A percentile compares a stretch with the other conserved stretches of the same genome.
Evolutionary conservation across 2,797 vertebrate genomes (phyloP).

Genomic region (Halcyon leucocephala): DNA sequence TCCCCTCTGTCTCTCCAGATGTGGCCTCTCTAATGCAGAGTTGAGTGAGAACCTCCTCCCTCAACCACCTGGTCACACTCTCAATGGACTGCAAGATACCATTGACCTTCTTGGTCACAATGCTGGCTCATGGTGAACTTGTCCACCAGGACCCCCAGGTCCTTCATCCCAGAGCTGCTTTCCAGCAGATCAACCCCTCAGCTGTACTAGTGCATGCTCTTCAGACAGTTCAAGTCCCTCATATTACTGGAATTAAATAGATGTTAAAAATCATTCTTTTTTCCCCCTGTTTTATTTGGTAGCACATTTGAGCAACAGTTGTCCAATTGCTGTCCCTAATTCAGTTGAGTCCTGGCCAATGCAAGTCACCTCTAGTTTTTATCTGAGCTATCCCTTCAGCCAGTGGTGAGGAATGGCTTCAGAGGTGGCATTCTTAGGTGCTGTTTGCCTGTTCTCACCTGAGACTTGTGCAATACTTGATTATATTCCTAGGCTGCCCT

Average conservation of each 20-base stretch:
- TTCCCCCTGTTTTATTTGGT: not conserved
- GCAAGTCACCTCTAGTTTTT: not conserved
- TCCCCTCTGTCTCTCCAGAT: no score
- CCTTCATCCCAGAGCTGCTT: not conserved
- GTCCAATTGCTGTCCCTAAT: not conserved
- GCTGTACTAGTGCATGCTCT: not conserved
- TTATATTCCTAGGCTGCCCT: not conserved
- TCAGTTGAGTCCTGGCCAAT: not conserved
- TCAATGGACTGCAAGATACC: no score
- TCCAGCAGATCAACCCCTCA: not conserved
- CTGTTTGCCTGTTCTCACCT: not conserved
- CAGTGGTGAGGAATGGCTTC: not conserved
- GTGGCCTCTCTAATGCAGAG: no score
- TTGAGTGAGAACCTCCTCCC: no score
- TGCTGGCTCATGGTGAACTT: not conserved
- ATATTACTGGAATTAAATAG: not conserved
- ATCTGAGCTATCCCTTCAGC: not conserved
- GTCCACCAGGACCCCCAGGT: not conserved
- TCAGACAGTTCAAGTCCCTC: not conserved
- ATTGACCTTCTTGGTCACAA: not conserved
- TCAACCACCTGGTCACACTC: no score
- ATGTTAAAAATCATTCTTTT: not conserved
- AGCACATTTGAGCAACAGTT: not conserved
- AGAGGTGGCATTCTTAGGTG: not conserved
- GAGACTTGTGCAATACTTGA: not conserved